These are phyloP conservation scores for Homarus gammarus DNA, from an alignment of 2,888 invertebrate species.

Conservation along the genomic window DNA sequence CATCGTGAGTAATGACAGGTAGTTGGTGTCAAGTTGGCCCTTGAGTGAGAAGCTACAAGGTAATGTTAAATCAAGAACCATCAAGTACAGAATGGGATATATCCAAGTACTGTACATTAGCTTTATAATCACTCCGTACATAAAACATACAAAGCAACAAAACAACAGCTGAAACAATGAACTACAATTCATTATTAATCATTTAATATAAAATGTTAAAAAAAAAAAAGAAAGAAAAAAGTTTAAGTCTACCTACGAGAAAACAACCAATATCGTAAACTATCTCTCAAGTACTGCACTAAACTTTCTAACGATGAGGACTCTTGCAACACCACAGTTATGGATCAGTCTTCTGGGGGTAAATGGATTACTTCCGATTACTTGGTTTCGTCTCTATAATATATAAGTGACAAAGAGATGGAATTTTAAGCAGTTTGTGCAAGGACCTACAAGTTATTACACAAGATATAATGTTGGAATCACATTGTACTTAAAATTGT, in stretches of 20 bases:
- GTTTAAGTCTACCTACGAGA: slow-evolving; percentile 35
- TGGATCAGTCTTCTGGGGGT: no score
- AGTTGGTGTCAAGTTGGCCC: slow-evolving; percentile 1
- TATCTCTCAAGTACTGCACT: slow-evolving; percentile 14
- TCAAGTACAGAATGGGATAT: slow-evolving; percentile 31
- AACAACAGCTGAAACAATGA: slow-evolving; percentile 60
- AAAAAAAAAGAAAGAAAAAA: slow-evolving; percentile 46
- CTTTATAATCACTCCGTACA: slow-evolving; percentile 39
- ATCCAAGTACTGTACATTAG: slow-evolving; percentile 40
- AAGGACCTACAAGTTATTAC: no score
- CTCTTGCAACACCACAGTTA: background rate
- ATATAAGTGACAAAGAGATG: no score
- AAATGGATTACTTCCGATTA: no score
- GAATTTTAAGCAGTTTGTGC: no score
- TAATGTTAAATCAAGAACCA: slow-evolving; percentile 22
- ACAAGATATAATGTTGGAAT: no score
- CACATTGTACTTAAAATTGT: no score
- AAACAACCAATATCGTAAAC: slow-evolving; percentile 21
- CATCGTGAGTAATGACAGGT: no score
- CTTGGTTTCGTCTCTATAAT: no score
- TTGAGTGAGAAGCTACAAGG: slow-evolving; percentile 44
- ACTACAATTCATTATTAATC: slow-evolving; percentile 44
- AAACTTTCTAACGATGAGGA: slow-evolving; percentile 16
- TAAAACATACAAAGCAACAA: slow-evolving; percentile 57
- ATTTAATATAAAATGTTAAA: slow-evolving; percentile 19